phyloP scores from a whole-genome alignment of 2,113 vertebrate genomes.

The Chlamydotis undulata region DNA sequence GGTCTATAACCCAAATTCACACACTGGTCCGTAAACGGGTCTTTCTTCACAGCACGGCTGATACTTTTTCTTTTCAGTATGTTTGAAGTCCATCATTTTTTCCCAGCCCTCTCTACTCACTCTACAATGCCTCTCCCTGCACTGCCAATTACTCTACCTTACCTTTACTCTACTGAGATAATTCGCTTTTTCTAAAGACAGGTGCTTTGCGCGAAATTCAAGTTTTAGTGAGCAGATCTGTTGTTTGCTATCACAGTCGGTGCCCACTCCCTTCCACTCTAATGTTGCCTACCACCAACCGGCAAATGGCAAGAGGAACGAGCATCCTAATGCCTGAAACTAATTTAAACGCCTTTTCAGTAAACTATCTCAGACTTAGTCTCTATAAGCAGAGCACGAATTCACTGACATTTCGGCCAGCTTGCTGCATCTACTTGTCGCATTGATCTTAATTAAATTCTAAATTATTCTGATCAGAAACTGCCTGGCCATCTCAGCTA shows the following conservation, averaged over 20 bases:
- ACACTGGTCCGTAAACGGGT: not conserved
- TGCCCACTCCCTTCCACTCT: not conserved
- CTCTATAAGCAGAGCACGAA: not conserved
- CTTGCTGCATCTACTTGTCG: not conserved
- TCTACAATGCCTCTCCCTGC: not conserved
- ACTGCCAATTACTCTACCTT: not conserved
- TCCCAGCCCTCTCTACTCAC: not conserved
- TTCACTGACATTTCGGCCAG: not conserved
- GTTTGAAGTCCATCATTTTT: not conserved
- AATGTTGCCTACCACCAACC: accelerated
- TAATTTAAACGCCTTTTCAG: not conserved
- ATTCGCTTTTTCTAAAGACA: not conserved
- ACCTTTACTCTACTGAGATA: not conserved
- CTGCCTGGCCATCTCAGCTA: not conserved
- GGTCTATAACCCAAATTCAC: not conserved
- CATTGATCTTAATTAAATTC: not conserved
- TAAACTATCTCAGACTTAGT: not conserved
- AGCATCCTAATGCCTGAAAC: not conserved
- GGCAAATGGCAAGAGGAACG: not conserved
- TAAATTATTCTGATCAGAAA: not conserved
- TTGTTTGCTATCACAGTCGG: accelerated
- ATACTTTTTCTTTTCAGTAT: not conserved
- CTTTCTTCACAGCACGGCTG: not conserved
- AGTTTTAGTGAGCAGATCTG: not conserved
- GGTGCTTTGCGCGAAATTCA: not conserved